phyloP scores from a whole-genome alignment of 2,888 invertebrate genomes.

The Eupithecia centaureata region DNA sequence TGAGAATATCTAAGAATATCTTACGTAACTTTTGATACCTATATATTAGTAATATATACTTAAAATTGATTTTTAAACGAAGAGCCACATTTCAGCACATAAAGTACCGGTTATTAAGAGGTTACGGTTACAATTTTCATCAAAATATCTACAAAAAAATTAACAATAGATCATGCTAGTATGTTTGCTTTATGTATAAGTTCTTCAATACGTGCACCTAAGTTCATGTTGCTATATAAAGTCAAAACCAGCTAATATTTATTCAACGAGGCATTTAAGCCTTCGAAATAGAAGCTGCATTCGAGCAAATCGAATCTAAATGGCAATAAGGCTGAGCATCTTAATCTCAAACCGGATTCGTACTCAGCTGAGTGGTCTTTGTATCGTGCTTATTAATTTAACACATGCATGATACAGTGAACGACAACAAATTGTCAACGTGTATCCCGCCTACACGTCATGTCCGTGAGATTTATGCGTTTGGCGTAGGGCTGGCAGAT shows the following conservation, averaged over 20 bases:
- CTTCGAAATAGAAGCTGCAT: slow-evolving; percentile 22
- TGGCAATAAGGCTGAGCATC: slow-evolving; percentile 26
- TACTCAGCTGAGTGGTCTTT: slow-evolving; percentile 21
- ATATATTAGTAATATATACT: too few species aligned
- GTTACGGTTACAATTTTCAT: too few species aligned
- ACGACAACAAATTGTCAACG: slow-evolving; percentile 75
- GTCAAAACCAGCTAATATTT: background rate
- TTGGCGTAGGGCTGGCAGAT: slow-evolving; percentile 44
- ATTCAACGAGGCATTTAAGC: slow-evolving; percentile 5
- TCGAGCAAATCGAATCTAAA: slow-evolving; percentile 29
- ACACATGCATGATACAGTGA: slow-evolving; percentile 45
- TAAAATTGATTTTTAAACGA: too few species aligned
- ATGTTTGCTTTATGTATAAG: too few species aligned
- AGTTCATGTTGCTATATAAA: background rate
- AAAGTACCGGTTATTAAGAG: too few species aligned
- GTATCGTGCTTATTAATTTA: slow-evolving; percentile 39
- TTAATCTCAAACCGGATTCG: slow-evolving; percentile 31
- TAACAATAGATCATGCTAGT: too few species aligned
- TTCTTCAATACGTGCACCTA: too few species aligned
- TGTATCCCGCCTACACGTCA: slow-evolving; percentile 79
- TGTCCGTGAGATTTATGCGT: slow-evolving; percentile 77
- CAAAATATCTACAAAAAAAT: too few species aligned
- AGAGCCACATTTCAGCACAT: too few species aligned
- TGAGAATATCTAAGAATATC: background rate
- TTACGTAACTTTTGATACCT: too few species aligned